Base-by-base conservation (phyloP, 2,888 invertebrate genomes). In the Cataglyphis albicans region DNA sequence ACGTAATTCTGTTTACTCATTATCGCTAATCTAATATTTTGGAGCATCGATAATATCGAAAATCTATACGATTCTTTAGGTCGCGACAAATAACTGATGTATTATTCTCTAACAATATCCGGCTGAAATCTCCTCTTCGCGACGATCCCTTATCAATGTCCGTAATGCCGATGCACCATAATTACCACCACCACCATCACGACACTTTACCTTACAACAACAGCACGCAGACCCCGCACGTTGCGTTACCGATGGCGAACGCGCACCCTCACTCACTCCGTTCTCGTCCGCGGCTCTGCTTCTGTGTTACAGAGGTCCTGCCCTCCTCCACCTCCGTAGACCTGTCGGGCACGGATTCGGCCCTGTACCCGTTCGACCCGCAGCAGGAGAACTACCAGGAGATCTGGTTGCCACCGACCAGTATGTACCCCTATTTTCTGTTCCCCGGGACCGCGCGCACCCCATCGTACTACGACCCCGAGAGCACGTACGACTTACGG, bases 221-320 rank as follows among this genome's bases (percentile, higher is more conserved):
- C 81, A 85, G 85, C 83, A 86, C 86, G 85, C 86, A 85, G 80
- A 87, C 83, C 85, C 75, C 84, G 88, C 87, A 90, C 87, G 89
- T 89, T 74, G 78, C 78, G 78, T 72, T 86, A 85, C 84, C 86
- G 73, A 83, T 81, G 83, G 84, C 88, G 86, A 88, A 88, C 90
- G 88, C 90, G 85, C 90, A 87, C 88, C 89, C 90, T 80, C 90
- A 92, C 91, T 92, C 88, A 94, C 90, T 89, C 90, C 90, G 87
- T 90, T 91, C 91, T 91, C 92, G 93, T 92, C 91, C 92, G 91
- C 93, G 93, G 93, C 92, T 94, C 91, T 94, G 93, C 94, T 94
- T 95, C 94, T 95, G 95, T 95, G 95, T 96, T 96, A 95, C 96
- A 96, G 96, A 96, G 95, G 94, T 95, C 94, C 95, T 95, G 94